Percentiles rank a stretch among this genome's conserved stretches.
Evolutionary conservation across 2,797 vertebrate species (phyloP).

Genomic region (Neoniphon sammara): DNA sequence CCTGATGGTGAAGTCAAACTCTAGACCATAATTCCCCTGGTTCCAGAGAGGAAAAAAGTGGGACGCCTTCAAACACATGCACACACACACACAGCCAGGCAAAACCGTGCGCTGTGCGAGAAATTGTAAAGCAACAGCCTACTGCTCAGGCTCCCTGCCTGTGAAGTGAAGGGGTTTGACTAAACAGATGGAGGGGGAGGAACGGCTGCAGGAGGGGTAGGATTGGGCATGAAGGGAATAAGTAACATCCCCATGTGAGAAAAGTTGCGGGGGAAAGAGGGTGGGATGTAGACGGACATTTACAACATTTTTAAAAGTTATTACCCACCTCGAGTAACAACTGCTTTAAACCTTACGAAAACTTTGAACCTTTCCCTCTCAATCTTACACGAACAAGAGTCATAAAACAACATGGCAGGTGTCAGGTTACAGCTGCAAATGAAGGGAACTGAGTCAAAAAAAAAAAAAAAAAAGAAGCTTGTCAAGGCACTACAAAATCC

Average conservation of each 20-base stretch:
- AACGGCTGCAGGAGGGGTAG: slow-evolving; percentile 23
- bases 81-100: not conserved
- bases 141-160: slow-evolving; percentile 38
- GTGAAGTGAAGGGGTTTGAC: slow-evolving; percentile 24
- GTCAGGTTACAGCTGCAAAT: slow-evolving; percentile 11
- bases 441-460: not conserved
- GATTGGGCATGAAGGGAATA: slow-evolving; percentile 46
- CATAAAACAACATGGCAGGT: slow-evolving; percentile 15
- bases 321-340: not conserved
- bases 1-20: not conserved
- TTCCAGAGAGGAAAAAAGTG: slow-evolving; percentile 3
- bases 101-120: slow-evolving; percentile 17
- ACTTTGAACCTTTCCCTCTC: not conserved
- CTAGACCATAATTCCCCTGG: not conserved
- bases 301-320: too few species aligned
- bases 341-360: not conserved
- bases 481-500: not conserved
- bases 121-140: slow-evolving; percentile 32
- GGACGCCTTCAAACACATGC: not conserved
- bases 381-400: not conserved
- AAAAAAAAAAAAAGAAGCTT: not conserved
- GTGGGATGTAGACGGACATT: too few species aligned
- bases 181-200: slow-evolving; percentile 45
- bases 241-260: slow-evolving; percentile 50
- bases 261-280: not conserved